phyloP scores from a whole-genome alignment of 1,140 invertebrate genomes.

The Drosophila lacertosa region DNA sequence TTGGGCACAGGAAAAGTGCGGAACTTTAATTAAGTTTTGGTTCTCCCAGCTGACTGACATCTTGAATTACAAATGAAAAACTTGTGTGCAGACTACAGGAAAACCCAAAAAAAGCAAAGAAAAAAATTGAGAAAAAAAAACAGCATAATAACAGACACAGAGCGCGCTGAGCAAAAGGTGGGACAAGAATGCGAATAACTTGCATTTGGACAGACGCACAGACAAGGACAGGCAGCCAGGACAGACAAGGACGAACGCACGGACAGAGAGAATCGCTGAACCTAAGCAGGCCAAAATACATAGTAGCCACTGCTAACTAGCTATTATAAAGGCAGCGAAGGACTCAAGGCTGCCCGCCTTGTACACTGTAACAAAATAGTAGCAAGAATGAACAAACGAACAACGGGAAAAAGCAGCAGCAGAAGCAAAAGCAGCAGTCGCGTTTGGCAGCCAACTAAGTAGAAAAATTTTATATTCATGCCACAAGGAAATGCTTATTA shows the following conservation, averaged over 20 bases:
- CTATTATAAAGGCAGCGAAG: conserved; percentile 31
- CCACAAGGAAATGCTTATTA: conserved; percentile 18
- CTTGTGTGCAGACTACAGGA: conserved; percentile 71
- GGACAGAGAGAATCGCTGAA: conserved; percentile 50
- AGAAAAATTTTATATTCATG: conserved; percentile 35
- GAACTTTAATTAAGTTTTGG: conserved; percentile 83
- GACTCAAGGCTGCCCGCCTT: conserved; percentile 5
- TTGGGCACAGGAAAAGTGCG: conserved; percentile 65
- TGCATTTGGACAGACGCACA: conserved; percentile 60
- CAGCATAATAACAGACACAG: conserved; percentile 77
- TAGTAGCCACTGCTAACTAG: conserved; percentile 43
- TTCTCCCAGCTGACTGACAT: conserved; percentile 81
- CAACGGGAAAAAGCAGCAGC: too few relatives aligned
- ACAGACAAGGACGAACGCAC: conserved; percentile 2
- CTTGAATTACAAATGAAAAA: conserved; percentile 83
- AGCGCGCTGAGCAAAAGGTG: conserved; percentile 69
- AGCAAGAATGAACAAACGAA: conserved; percentile 23
- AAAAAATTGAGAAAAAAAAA: conserved; percentile 17
- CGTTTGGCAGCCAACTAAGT: conserved; percentile 23
- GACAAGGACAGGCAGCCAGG: conserved; percentile 11
- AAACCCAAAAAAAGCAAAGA: conserved; percentile 52
- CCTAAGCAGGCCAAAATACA: conserved; percentile 52
- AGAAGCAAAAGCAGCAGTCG: too few relatives aligned
- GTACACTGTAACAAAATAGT: conserved; percentile 42
- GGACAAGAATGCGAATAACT: conserved; percentile 68